A percentile compares a stretch with the other conserved stretches of the same genome.
These are phyloP conservation scores for Rhaphigaster nebulosa DNA, from an alignment of 2,888 invertebrate species.

Conservation along the genomic window DNA sequence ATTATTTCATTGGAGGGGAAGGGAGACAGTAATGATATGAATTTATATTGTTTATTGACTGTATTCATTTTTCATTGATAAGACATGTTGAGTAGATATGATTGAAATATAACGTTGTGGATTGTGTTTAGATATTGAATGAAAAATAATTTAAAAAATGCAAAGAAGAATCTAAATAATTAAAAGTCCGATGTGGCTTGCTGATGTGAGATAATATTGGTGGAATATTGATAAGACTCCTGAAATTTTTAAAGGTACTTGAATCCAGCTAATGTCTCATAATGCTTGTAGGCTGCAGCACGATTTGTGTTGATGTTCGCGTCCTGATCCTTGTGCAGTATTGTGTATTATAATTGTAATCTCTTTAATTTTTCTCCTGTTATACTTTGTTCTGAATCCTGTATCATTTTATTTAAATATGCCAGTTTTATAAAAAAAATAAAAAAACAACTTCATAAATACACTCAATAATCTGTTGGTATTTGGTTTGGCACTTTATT, in stretches of 20 bases:
- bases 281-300: neutral
- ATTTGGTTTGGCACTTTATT: too few species aligned
- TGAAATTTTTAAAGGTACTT: neutral
- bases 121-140: constrained; percentile 4
- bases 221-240: neutral
- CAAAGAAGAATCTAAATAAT: neutral
- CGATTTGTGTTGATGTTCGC: neutral
- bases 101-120: neutral
- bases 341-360: neutral
- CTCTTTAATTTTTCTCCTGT: neutral
- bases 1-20: neutral
- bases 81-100: neutral
- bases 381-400: neutral
- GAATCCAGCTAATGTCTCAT: neutral
- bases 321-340: too few species aligned
- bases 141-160: neutral
- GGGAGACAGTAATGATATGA: too few species aligned
- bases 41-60: too few species aligned
- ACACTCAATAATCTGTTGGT: too few species aligned
- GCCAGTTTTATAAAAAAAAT: too few species aligned
- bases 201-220: too few species aligned
- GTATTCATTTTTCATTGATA: neutral
- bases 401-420: neutral
- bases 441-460: too few species aligned
- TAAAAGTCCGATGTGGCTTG: too few species aligned